Conservation (phyloP, 2,113 vertebrate genomes). For the Corythornis madagascariensis region DNA sequence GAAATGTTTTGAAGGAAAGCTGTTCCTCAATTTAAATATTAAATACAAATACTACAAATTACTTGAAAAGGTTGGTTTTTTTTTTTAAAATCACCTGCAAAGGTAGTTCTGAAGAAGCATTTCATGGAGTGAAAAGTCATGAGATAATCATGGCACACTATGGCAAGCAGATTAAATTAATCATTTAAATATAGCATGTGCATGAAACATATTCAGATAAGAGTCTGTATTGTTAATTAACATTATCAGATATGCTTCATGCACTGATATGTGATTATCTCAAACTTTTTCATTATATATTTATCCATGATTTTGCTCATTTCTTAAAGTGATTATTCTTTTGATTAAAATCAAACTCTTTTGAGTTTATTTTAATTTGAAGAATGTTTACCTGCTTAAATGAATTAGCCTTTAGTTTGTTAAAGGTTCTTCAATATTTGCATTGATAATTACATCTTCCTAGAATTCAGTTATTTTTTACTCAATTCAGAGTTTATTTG, state of each 20-base stretch:
- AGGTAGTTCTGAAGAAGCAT: not conserved
- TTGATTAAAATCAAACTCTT: not conserved
- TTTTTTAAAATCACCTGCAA: not conserved
- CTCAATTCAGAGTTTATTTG: not conserved
- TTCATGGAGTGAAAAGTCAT: not conserved
- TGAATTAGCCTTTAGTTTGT: not conserved
- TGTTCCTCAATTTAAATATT: not conserved
- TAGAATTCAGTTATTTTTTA: not conserved
- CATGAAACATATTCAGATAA: not conserved
- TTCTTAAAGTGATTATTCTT: not conserved
- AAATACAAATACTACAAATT: not conserved
- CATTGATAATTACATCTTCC: not conserved
- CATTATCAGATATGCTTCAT: not conserved
- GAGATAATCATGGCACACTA: not conserved
- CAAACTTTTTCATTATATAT: not conserved
- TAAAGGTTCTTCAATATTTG: not conserved
- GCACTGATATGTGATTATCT: not conserved
- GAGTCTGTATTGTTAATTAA: not conserved
- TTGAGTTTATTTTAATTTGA: not conserved
- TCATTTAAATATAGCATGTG: not conserved
- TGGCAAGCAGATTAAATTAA: not conserved
- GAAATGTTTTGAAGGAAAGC: not conserved
- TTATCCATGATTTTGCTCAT: not conserved
- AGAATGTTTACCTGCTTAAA: not conserved
- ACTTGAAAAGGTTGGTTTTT: not conserved